Evolutionary conservation across 1,140 invertebrate species (phyloP), one percentile per base, ranked within the genome.

Genomic region (Conopomorpha cramerella): DNA sequence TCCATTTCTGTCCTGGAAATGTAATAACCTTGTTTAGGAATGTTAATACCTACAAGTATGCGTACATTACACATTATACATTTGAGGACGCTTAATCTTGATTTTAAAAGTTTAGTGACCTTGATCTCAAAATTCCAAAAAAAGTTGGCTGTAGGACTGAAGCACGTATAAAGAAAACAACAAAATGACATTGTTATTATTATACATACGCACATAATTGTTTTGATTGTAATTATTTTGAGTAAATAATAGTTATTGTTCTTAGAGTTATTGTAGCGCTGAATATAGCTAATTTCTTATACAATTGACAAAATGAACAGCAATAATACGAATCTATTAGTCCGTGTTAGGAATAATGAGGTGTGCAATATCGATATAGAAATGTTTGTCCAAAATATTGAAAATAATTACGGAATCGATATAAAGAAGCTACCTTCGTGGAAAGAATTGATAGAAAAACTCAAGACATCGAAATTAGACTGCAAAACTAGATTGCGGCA

Each of bases 1-100:
- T 73, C 71, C 71, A 71, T 76, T 42, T 46, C 43, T 36, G 43
- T 50, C 34, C 55, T 66, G 45, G 13, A 49, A 42, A 23, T 23
- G 19, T 10, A 23, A 23, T 23, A n/a, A n/a, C n/a, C n/a, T n/a
- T n/a, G n/a, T n/a, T n/a, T n/a, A n/a, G n/a, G n/a, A n/a, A n/a
- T n/a, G n/a, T n/a, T n/a, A n/a, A n/a, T n/a, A n/a, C n/a, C n/a
- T n/a, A n/a, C n/a, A n/a, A n/a, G n/a, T n/a, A n/a, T n/a, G n/a
- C n/a, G n/a, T n/a, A n/a, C n/a, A n/a, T n/a, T n/a, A n/a, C n/a
- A n/a, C n/a, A n/a, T n/a, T n/a, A n/a, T n/a, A n/a, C n/a, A n/a
- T n/a, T n/a, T n/a, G n/a, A n/a, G n/a, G n/a, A n/a, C n/a, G n/a
- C n/a, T n/a, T n/a, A n/a, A n/a, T n/a, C n/a, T n/a, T n/a, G n/a